Base-by-base conservation (phyloP, 2,113 vertebrate species). In the Oncorhynchus kisutch region DNA sequence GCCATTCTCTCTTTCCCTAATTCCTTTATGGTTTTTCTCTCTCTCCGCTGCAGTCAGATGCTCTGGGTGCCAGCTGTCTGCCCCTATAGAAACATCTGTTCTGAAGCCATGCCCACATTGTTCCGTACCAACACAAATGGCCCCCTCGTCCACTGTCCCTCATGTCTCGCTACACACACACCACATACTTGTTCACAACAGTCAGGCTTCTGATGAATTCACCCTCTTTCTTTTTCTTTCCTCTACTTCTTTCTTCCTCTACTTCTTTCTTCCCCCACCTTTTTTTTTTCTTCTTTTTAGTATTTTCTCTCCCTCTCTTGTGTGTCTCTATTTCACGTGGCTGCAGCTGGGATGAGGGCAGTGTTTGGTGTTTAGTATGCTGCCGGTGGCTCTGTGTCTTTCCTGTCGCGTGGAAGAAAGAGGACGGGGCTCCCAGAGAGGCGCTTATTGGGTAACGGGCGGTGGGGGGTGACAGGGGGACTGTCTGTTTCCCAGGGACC, bases 341-440 rank as follows among this genome's bases (percentile, higher is more conserved):
- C 75, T 72, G 81, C 87, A 86, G 84, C 81, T 82, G 83, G 82
- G 77, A 75, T 69, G 69, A 54, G 57, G 27, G 51, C 51, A 18
- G 67, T 20, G 31, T 69, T 6, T 45, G 34, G 80, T 85, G 80
- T 80, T 88, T 88, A 88, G 87, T 88, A 88, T 88, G 85, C 87
- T 83, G 72, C 24, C 72, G 65, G 77, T 57, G 60, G 62, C 79
- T 77, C 79, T 67, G 49, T 60, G 78, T 72, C 79, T 84, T 78
- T 85, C 83, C 85, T 85, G 83, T 73, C 60, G 78, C 81, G 71
- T 73, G 51, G 79, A 70, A 85, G 84, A 86, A 83, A 86, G 72
- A 68, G 79, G 69, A 71, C 71, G 66, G 79, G 74, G 78, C 16
- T 24, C 78, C 80, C 45, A 70, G 67, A 70, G 62, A 11, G 59